Conservation (phyloP, 2,888 invertebrate species). For the Lochmaea crataegi region DNA sequence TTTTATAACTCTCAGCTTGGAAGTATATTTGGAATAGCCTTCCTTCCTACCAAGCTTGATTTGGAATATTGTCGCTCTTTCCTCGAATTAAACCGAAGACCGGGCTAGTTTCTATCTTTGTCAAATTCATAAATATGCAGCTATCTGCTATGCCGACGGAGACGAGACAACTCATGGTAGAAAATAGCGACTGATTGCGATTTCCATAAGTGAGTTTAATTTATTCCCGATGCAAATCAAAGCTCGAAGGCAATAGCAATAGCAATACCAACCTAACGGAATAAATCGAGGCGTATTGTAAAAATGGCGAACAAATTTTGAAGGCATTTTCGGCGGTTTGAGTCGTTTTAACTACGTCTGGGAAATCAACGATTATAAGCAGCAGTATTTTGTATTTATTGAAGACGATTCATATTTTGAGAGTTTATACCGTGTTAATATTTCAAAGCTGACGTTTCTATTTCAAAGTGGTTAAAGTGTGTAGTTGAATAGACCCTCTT, state of each 20-base stretch:
- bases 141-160: conserved; percentile 28
- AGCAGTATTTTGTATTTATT: background rate
- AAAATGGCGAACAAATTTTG: conserved; percentile 33
- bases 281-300: conserved; percentile 48
- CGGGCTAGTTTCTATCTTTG: conserved; percentile 10
- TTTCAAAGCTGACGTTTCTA: no score
- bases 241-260: conserved; percentile 48
- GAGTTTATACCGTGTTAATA: no score
- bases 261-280: conserved; percentile 43
- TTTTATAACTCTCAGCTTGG: background rate
- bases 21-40: background rate
- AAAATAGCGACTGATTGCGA: conserved; percentile 56
- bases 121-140: conserved; percentile 55
- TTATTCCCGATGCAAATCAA: conserved; percentile 55
- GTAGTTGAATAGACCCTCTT: no score
- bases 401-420: background rate
- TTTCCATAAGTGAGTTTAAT: conserved; percentile 57
- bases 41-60: background rate
- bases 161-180: conserved; percentile 47
- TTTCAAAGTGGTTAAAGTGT: no score
- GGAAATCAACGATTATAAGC: background rate
- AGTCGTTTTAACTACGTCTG: conserved; percentile 13
- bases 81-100: conserved; percentile 5
- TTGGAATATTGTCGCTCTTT: conserved; percentile 1
- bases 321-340: conserved; percentile 25